Evolutionary conservation across 2,113 vertebrate species (phyloP).

Genomic region (Oceanites oceanicus): DNA sequence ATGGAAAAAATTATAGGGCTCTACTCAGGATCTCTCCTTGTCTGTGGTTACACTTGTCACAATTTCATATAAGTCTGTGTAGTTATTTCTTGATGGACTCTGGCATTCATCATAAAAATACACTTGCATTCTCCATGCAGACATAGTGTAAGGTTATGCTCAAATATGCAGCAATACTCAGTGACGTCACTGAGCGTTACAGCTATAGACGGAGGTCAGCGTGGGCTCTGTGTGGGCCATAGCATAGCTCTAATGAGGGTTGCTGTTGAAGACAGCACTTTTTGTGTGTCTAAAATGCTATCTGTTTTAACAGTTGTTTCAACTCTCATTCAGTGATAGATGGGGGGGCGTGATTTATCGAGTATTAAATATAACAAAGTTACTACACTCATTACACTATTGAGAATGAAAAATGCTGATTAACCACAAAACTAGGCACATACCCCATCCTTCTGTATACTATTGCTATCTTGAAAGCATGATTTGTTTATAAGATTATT

Average conservation of each 20-base stretch:
- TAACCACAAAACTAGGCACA: background rate
- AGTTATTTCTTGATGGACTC: background rate
- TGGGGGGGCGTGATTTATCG: background rate
- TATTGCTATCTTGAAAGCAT: background rate
- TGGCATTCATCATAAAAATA: background rate
- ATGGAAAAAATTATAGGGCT: background rate
- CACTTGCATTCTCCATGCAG: background rate
- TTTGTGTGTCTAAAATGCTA: background rate
- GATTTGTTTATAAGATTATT: background rate
- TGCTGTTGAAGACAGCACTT: background rate
- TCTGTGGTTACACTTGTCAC: background rate
- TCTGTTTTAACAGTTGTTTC: background rate
- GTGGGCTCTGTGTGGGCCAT: background rate
- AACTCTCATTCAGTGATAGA: background rate
- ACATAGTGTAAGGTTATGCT: background rate
- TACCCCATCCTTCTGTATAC: background rate
- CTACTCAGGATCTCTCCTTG: background rate
- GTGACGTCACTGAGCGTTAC: background rate
- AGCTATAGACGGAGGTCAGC: background rate
- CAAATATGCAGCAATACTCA: background rate
- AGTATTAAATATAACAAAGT: background rate
- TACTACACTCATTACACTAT: background rate
- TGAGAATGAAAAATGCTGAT: background rate
- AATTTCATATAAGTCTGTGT: rapidly evolving
- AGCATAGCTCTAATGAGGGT: background rate